Conservation (phyloP, 2,888 invertebrate species). For the Ichneumoninae sp. region DNA sequence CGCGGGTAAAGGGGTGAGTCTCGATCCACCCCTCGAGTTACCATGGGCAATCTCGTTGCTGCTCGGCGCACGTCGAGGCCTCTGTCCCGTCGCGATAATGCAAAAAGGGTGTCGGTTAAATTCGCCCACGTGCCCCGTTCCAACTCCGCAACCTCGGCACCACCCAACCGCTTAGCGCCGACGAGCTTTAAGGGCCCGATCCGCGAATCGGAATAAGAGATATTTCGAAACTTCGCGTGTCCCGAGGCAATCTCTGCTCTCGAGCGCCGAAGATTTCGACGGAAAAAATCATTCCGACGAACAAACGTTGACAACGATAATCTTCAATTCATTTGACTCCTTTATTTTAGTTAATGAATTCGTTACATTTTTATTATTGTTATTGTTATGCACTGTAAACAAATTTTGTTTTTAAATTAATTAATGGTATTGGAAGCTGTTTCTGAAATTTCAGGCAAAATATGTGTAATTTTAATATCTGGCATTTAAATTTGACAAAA, state of each 20-base stretch:
- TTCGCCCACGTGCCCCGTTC: conserved; percentile 51
- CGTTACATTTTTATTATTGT: not conserved
- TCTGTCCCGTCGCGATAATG: conserved; percentile 46
- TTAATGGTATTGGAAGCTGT: no score
- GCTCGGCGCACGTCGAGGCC: conserved; percentile 16
- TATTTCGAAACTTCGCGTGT: conserved; percentile 49
- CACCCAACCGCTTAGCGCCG: not conserved
- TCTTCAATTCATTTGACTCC: not conserved
- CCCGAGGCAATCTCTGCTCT: conserved; percentile 30
- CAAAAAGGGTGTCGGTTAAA: conserved; percentile 54
- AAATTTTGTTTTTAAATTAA: no score
- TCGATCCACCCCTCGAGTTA: conserved; percentile 34
- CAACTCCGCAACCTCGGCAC: not conserved
- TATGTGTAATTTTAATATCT: no score
- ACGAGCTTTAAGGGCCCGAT: conserved; percentile 17
- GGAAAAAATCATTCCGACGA: not conserved
- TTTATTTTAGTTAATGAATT: not conserved
- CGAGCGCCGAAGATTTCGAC: conserved; percentile 19
- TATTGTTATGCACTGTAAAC: no score
- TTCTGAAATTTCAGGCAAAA: no score
- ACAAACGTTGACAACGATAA: not conserved
- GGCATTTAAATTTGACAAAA: no score
- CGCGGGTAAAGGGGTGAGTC: conserved; percentile 25
- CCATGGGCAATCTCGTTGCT: conserved; percentile 9
- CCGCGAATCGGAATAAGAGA: conserved; percentile 43